Percentiles rank a stretch among this genome's conserved stretches.
Conservation (phyloP, 2,888 invertebrate genomes). For the Byasa hedistus region DNA sequence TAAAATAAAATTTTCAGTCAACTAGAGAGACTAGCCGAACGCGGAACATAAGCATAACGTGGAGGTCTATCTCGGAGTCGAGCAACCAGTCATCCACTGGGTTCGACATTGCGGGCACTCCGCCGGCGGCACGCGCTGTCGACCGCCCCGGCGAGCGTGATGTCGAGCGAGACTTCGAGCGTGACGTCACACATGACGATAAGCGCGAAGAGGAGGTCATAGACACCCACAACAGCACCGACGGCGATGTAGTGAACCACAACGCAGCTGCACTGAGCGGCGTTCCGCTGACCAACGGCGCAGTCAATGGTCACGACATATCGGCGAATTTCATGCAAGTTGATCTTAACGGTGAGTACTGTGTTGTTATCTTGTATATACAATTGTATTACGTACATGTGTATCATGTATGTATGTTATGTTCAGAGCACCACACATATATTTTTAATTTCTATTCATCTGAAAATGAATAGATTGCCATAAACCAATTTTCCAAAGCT, state of each 20-base stretch:
- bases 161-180: constrained; percentile 10
- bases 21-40: constrained; percentile 57
- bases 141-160: constrained; percentile 12
- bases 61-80: constrained; percentile 74
- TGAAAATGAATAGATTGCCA: too few relatives aligned
- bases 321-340: constrained; percentile 66
- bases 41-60: constrained; percentile 72
- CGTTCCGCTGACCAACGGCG: constrained; percentile 42
- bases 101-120: constrained; percentile 54
- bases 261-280: background rate
- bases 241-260: constrained; percentile 20
- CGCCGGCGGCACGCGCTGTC: constrained; percentile 40
- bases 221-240: constrained; percentile 31
- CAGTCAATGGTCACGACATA: constrained; percentile 51
- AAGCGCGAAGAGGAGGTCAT: constrained; percentile 30
- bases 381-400: too few relatives aligned
- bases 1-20: constrained; percentile 42
- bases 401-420: too few relatives aligned
- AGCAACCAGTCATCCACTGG: constrained; percentile 71
- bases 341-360: constrained; percentile 66
- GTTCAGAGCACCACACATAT: too few relatives aligned
- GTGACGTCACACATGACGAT: background rate
- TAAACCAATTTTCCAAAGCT: too few relatives aligned
- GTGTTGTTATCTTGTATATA: too few relatives aligned
- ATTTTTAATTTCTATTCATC: too few relatives aligned